These are phyloP conservation scores for Holothuria glaberrima DNA, from an alignment of 35 echinoderm and acorn worm species.

Conservation along the genomic window DNA sequence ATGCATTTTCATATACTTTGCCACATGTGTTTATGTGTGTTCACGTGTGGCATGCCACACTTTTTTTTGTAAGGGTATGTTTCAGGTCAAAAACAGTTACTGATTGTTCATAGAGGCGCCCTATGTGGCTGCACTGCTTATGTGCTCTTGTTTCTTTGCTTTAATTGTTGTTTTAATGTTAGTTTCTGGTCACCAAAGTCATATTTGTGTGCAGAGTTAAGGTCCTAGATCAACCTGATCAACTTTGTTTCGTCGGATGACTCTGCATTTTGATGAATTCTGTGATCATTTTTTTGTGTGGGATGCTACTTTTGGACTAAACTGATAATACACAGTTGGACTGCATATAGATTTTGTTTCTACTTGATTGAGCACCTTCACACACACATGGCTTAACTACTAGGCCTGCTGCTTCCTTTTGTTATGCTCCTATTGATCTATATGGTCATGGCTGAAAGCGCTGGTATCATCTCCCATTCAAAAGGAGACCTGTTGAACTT, in stretches of 20 bases:
- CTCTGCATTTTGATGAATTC: constrained; percentile 44
- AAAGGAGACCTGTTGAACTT: constrained; percentile 40
- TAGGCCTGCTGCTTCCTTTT: neutral
- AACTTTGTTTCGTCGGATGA: constrained; percentile 26
- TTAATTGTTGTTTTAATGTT: constrained; percentile 7
- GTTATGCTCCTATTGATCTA: constrained; percentile 56
- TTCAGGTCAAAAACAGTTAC: too few species aligned
- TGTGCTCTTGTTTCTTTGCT: neutral
- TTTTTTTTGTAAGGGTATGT: too few species aligned
- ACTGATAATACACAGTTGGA: constrained; percentile 49
- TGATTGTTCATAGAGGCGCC: neutral
- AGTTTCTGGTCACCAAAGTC: constrained; percentile 35
- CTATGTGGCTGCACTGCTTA: constrained; percentile 41
- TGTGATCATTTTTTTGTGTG: constrained; percentile 28
- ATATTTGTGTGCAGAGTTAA: constrained; percentile 50
- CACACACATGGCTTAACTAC: constrained; percentile 50
- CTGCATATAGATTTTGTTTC: neutral
- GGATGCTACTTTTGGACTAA: constrained; percentile 33
- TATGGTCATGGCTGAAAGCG: constrained; percentile 29
- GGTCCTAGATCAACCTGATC: constrained; percentile 48
- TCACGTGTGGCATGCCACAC: too few species aligned
- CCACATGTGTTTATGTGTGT: too few species aligned
- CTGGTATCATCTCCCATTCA: constrained; percentile 44
- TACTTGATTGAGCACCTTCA: constrained; percentile 24
- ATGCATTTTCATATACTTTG: too few species aligned